These are phyloP conservation scores for Muscicapa striata DNA, from an alignment of 2,797 vertebrate species.

Conservation along the genomic window DNA sequence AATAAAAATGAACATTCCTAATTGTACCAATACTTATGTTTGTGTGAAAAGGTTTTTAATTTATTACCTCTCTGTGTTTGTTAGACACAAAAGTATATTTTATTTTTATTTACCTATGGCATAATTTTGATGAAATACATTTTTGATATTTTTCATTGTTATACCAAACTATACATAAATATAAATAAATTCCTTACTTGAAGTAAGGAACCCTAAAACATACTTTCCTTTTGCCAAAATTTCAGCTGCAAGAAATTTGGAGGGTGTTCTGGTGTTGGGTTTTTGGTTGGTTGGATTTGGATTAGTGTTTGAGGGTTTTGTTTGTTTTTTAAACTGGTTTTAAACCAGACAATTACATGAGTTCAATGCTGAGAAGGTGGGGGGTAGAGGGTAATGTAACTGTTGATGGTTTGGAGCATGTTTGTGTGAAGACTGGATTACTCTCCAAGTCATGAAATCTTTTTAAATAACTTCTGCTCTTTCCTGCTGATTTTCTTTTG, in stretches of 20 bases:
- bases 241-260: not conserved
- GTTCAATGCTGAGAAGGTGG: not conserved
- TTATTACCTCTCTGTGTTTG: not conserved
- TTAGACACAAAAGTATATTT: not conserved
- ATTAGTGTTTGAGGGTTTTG: not conserved
- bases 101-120: not conserved
- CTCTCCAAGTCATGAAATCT: not conserved
- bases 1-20: not conserved
- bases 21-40: not conserved
- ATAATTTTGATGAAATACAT: not conserved
- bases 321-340: not conserved
- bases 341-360: not conserved
- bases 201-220: not conserved
- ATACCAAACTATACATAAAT: not conserved
- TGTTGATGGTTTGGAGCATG: not conserved
- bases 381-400: not conserved
- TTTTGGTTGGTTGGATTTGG: not conserved
- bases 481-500: not conserved
- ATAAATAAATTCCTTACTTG: not conserved
- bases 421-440: not conserved
- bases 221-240: not conserved
- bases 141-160: not conserved
- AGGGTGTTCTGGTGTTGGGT: not conserved
- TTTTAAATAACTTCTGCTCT: not conserved
- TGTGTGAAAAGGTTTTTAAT: not conserved